phyloP scores from a whole-genome alignment of 2,797 vertebrate genomes.

The Poeciliopsis gracilis region DNA sequence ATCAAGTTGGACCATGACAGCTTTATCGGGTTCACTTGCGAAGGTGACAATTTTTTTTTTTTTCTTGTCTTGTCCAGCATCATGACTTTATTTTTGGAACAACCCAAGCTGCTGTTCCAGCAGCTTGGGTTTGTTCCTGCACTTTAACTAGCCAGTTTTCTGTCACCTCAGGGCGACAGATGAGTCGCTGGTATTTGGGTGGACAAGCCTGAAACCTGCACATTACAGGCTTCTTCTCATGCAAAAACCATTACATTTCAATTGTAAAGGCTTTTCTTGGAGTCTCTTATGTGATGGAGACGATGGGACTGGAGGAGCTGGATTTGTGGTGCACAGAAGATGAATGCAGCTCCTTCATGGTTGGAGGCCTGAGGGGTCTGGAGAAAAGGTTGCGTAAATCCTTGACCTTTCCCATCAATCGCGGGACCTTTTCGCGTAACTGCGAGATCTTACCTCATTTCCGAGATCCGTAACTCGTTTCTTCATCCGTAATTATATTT shows the following conservation, averaged over 20 bases:
- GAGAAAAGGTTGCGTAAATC: too few species aligned
- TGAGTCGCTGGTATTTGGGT: not conserved
- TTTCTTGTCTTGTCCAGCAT: not conserved
- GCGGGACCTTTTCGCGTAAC: too few species aligned
- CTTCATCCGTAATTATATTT: too few species aligned
- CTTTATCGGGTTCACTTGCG: not conserved
- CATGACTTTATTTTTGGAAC: not conserved
- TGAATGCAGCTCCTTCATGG: too few species aligned
- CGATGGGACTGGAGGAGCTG: conserved; percentile 14
- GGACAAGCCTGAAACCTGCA: not conserved
- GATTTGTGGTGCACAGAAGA: not conserved
- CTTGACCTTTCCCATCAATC: too few species aligned
- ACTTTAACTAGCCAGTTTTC: not conserved
- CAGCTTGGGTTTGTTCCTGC: not conserved
- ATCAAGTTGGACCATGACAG: not conserved
- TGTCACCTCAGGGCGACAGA: not conserved
- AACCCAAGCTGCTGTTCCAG: too few species aligned
- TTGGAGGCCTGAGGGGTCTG: too few species aligned
- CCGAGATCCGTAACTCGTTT: too few species aligned
- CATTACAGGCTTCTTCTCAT: not conserved
- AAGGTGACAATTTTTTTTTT: not conserved
- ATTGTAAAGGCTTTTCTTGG: not conserved
- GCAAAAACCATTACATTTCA: not conserved
- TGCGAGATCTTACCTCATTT: too few species aligned
- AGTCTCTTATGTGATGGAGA: conserved; percentile 1